Conservation (phyloP, 1,140 invertebrate genomes). For the Mercenaria mercenaria region DNA sequence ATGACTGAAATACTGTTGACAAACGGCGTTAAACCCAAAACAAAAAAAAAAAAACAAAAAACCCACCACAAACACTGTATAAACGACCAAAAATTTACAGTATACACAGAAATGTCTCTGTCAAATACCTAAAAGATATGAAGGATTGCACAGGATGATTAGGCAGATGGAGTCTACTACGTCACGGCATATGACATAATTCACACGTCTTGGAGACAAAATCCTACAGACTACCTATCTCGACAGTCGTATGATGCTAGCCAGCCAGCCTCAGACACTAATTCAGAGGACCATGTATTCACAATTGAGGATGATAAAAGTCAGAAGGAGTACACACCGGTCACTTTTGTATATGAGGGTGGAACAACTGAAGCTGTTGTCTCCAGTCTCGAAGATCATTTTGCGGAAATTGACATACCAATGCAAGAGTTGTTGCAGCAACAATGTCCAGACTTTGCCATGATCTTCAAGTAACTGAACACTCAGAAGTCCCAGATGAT, state of each 20-base stretch:
- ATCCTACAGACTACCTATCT: constrained; percentile 38
- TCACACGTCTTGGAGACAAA: constrained; percentile 24
- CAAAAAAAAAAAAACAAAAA: no score
- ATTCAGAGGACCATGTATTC: not conserved
- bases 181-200: constrained; percentile 62
- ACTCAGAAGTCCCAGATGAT: constrained; percentile 1
- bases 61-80: not conserved
- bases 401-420: not conserved
- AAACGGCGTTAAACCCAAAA: no score
- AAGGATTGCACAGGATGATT: constrained; percentile 85
- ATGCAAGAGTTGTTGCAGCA: not conserved
- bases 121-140: constrained; percentile 72
- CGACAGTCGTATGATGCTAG: constrained; percentile 8
- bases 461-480: not conserved
- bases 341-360: no score
- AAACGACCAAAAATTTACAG: not conserved
- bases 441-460: not conserved
- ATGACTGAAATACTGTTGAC: no score
- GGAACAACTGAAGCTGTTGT: not conserved
- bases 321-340: not conserved
- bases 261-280: no score
- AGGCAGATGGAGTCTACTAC: constrained; percentile 59
- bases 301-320: not conserved
- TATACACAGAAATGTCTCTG: constrained; percentile 5
- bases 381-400: not conserved